Evolutionary conservation across 2,888 invertebrate species (phyloP), one percentile per base, ranked within the genome.

Genomic region (Ornithoptera alexandrae): DNA sequence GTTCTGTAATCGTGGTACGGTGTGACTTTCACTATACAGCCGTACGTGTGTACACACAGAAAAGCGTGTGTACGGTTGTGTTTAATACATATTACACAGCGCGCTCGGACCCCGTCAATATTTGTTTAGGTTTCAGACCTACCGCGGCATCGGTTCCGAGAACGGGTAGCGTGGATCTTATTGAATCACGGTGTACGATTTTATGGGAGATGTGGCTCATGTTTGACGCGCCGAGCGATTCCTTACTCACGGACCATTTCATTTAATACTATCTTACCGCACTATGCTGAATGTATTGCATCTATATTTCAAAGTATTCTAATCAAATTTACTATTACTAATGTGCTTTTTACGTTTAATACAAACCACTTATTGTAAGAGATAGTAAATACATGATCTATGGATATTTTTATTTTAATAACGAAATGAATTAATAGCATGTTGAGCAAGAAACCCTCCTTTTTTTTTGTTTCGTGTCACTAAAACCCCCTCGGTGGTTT

Each of bases 91-190:
- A 81, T 81, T 81, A 82, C 80, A 81, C 75, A 74, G 72, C 65
- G 68, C 58, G 62, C 58, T 56, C 71, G 69, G 71, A 72, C 73
- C 73, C 67, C 62, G 84, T 84, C 87, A 89, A 89, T 89, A 89
- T 89, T 89, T 84, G 81, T 79, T 79, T 83, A 87, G 87, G 85
- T 74, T 74, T 69, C 75, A 77, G 84, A 83, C 84, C 87, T 79
- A 85, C 87, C 88, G 80, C 81, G 77, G 72, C 68, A 66, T 71
- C 71, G 61, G 68, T 84, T 85, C 86, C 74, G 61, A 76, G 86
- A 86, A 85, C 30, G 69, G 59, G 69, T 69, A 71, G 72, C 65
- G 69, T 65, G 68, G 72, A 71, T 74, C 77, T 78, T 76, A 78
- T 78, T 72, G 74, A 75, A 72, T 74, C 72, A 64, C 62, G 70